Evolutionary conservation across 2,797 vertebrate genomes (phyloP).

Genomic region (Aulostomus chinensis): DNA sequence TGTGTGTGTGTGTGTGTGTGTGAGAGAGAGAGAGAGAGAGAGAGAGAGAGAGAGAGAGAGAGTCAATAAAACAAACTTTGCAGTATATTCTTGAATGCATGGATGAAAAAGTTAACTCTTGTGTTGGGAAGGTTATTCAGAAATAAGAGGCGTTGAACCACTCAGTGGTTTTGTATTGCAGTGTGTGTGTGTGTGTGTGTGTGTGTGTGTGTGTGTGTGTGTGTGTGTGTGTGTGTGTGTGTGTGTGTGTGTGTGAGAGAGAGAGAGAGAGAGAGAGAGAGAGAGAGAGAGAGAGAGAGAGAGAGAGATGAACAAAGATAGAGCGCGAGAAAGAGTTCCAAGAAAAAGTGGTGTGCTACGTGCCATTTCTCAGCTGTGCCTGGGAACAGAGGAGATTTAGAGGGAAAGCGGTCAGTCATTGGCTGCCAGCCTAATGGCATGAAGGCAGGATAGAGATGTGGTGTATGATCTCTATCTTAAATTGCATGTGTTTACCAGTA

Average conservation of each 20-base stretch:
- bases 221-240: background rate
- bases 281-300: background rate
- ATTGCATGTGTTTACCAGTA: slow-evolving; percentile 9
- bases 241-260: background rate
- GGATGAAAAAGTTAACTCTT: background rate
- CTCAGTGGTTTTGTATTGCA: too few species aligned
- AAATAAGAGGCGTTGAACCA: too few species aligned
- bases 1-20: slow-evolving; percentile 3
- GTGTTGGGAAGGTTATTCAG: background rate
- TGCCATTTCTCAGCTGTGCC: slow-evolving; percentile 60
- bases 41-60: too few species aligned
- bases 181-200: slow-evolving; percentile 3
- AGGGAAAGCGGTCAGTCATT: slow-evolving; percentile 50
- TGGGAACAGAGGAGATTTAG: slow-evolving; percentile 49
- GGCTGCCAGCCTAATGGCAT: slow-evolving; percentile 65
- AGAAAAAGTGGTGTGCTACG: slow-evolving; percentile 44
- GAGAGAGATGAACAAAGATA: background rate
- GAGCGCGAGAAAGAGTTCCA: background rate
- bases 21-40: too few species aligned
- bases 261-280: background rate
- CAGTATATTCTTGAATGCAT: background rate
- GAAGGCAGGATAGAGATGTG: slow-evolving; percentile 39
- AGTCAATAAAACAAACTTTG: too few species aligned
- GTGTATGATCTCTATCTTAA: slow-evolving; percentile 58
- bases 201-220: slow-evolving; percentile 1